These are phyloP conservation scores for Trachymyrmex cornetzi DNA, from an alignment of 1,140 invertebrate genomes.

Conservation along the genomic window DNA sequence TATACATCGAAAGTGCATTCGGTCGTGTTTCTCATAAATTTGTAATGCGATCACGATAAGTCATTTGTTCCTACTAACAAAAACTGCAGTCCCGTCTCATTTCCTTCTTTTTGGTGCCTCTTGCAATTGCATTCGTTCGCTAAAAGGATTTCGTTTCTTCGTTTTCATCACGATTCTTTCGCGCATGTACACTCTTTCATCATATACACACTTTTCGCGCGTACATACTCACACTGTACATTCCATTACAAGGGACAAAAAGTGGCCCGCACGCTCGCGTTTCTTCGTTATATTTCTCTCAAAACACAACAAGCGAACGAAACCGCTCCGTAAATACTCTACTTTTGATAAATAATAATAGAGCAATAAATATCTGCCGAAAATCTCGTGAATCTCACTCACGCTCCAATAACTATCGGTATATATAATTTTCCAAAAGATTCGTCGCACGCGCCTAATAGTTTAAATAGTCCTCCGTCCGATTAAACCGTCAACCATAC, in stretches of 20 bases:
- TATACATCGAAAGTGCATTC: constrained; percentile 75
- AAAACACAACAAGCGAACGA: constrained; percentile 78
- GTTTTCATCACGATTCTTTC: constrained; percentile 34
- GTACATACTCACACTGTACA: constrained; percentile 48
- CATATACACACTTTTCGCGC: constrained; percentile 32
- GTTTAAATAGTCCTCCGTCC: constrained; percentile 3
- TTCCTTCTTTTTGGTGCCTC: constrained; percentile 52
- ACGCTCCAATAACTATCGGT: constrained; percentile 73
- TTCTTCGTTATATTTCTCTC: constrained; percentile 72
- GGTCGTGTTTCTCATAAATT: constrained; percentile 58
- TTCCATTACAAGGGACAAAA: constrained; percentile 62
- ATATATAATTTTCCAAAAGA: constrained; percentile 74
- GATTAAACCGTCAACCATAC: constrained; percentile 51
- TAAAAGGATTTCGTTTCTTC: constrained; percentile 44
- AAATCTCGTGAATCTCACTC: constrained; percentile 69
- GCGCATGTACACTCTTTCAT: constrained; percentile 1
- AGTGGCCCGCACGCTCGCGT: constrained; percentile 42
- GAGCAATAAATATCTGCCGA: constrained; percentile 76
- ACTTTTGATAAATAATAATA: constrained; percentile 77
- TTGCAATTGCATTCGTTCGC: constrained; percentile 62
- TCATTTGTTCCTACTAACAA: constrained; percentile 58
- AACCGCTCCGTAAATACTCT: constrained; percentile 74
- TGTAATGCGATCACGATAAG: constrained; percentile 67
- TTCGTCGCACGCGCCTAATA: constrained; percentile 43
- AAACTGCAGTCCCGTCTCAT: constrained; percentile 48